Conservation (phyloP, 1,140 invertebrate genomes). For the Drosophila orosa region DNA sequence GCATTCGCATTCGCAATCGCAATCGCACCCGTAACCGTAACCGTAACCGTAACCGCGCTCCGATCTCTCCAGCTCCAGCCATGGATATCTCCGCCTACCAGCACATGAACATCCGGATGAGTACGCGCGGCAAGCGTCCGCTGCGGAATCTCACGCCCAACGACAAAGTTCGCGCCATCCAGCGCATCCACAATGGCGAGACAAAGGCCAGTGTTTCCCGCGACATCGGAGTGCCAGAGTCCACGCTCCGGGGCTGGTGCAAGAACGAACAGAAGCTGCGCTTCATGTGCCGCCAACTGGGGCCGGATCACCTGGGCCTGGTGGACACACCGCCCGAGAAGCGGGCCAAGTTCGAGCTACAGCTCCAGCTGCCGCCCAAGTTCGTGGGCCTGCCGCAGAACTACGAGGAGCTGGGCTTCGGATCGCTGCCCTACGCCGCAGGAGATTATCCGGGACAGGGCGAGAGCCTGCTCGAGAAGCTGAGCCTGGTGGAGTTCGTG, state of each 20-base stretch:
- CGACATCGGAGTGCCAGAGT: conserved; percentile 92
- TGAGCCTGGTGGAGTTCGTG: conserved; percentile 69
- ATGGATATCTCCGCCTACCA: conserved; percentile 83
- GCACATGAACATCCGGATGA: conserved; percentile 84
- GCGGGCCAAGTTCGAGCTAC: conserved; percentile 74
- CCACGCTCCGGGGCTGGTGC: conserved; percentile 92
- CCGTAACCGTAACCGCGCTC: conserved; percentile 19
- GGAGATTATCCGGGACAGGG: conserved; percentile 64
- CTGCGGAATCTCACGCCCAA: conserved; percentile 88
- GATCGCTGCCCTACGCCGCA: conserved; percentile 49
- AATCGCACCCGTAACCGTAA: conserved; percentile 11
- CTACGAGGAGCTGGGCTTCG: conserved; percentile 74
- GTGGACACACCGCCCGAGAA: conserved; percentile 85
- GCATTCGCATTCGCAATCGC: conserved; percentile 19
- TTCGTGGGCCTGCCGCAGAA: conserved; percentile 54
- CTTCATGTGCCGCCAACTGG: conserved; percentile 88
- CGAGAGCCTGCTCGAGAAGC: conserved; percentile 66
- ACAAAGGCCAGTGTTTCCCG: conserved; percentile 92
- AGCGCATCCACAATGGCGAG: conserved; percentile 91
- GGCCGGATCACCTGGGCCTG: conserved; percentile 85
- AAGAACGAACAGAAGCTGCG: conserved; percentile 92
- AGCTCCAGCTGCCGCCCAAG: conserved; percentile 74
- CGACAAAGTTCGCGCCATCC: conserved; percentile 91
- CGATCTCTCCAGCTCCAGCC: conserved; percentile 88
- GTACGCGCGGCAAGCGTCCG: conserved; percentile 88